These are phyloP conservation scores for Psettodes erumei DNA, from an alignment of 2,113 vertebrate species.

Conservation along the genomic window DNA sequence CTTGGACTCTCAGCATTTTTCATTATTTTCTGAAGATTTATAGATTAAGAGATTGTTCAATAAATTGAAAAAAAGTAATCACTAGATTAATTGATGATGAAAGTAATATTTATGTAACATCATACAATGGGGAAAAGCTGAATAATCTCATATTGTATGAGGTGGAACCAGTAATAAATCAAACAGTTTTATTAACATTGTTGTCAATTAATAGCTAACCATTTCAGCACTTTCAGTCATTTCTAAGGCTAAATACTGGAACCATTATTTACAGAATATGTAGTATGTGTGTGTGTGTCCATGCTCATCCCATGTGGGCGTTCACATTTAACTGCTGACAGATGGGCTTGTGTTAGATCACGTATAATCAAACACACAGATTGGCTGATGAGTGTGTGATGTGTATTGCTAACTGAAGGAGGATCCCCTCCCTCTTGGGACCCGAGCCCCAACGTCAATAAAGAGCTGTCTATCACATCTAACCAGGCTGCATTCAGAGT, in stretches of 20 bases:
- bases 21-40: too few species aligned
- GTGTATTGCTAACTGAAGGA: slow-evolving; percentile 29
- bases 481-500: slow-evolving; percentile 21
- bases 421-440: slow-evolving; percentile 26
- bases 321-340: slow-evolving; percentile 22
- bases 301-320: not conserved
- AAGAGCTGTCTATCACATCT: slow-evolving; percentile 47
- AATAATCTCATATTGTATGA: too few species aligned
- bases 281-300: not conserved
- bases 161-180: too few species aligned
- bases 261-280: not conserved
- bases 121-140: not conserved
- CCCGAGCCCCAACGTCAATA: not conserved
- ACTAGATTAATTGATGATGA: too few species aligned
- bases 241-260: not conserved
- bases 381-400: slow-evolving; percentile 6
- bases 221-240: not conserved
- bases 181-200: not conserved
- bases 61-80: not conserved
- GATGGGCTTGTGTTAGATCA: slow-evolving; percentile 32
- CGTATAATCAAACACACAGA: slow-evolving; percentile 14
- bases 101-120: not conserved
- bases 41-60: too few species aligned
- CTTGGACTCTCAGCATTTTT: too few species aligned
- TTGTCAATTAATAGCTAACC: not conserved